Conservation (phyloP, 2,888 invertebrate genomes). For the Chloroclysta siterata region DNA sequence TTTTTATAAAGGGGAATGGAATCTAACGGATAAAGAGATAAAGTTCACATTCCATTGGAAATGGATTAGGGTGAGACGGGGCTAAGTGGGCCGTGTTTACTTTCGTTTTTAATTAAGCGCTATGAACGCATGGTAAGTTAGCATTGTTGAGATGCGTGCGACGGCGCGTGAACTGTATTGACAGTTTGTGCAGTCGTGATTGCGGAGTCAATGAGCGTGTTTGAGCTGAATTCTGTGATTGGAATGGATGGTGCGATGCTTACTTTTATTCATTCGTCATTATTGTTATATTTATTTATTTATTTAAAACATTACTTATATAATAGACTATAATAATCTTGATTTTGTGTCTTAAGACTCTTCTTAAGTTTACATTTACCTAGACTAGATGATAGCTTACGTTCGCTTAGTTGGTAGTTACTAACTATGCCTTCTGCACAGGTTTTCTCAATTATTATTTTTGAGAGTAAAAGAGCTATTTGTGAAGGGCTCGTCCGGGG, state of each 20-base stretch:
- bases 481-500: no score
- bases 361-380: no score
- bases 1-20: background rate
- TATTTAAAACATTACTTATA: no score
- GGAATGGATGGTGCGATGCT: constrained; percentile 9
- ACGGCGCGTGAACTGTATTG: constrained; percentile 26
- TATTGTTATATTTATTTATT: no score
- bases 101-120: constrained; percentile 35
- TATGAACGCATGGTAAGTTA: constrained; percentile 23
- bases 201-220: constrained; percentile 24
- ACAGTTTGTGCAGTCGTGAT: constrained; percentile 23
- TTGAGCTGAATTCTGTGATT: constrained; percentile 16
- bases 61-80: constrained; percentile 15
- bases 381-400: no score
- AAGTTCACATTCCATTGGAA: background rate
- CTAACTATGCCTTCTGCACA: no score
- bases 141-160: constrained; percentile 26
- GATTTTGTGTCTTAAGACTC: no score
- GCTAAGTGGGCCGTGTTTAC: constrained; percentile 23
- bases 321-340: no score
- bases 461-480: no score
- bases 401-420: no score
- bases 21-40: background rate
- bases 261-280: background rate
- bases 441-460: no score